phyloP scores from a whole-genome alignment of 1,140 invertebrate species.

The Drosophila arizonae region DNA sequence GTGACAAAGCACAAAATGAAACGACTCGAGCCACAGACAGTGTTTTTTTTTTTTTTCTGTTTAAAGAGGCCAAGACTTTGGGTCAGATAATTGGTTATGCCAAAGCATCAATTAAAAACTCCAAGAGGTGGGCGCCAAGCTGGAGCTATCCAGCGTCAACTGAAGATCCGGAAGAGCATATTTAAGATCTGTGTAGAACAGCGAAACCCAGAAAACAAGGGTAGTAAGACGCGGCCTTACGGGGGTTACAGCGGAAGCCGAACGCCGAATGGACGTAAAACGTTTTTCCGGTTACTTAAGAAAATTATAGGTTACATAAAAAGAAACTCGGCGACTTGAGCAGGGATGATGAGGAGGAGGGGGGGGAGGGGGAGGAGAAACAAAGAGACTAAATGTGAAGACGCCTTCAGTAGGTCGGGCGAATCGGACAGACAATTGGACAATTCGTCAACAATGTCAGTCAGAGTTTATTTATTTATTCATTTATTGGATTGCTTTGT shows the following conservation, averaged over 20 bases:
- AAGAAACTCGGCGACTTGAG: conserved; percentile 6
- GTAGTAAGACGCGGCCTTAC: background rate
- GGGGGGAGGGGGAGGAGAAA: background rate
- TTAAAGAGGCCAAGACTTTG: background rate
- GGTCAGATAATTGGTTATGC: conserved; percentile 69
- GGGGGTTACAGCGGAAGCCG: conserved; percentile 51
- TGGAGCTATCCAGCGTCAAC: background rate
- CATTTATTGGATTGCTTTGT: conserved; percentile 56
- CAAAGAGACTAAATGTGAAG: conserved; percentile 5
- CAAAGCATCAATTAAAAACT: conserved; percentile 70
- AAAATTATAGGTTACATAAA: conserved; percentile 72
- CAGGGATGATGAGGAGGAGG: too few relatives aligned
- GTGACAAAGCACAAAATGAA: conserved; percentile 61
- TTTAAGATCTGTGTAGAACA: conserved; percentile 10
- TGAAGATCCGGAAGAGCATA: background rate
- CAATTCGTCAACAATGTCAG: conserved; percentile 63
- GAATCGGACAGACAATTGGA: conserved; percentile 14
- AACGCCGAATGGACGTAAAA: conserved; percentile 41
- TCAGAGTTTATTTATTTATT: conserved; percentile 31
- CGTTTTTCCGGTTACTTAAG: conserved; percentile 71
- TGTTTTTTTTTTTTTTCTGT: background rate
- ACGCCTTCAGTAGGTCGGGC: conserved; percentile 1
- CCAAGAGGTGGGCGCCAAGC: conserved; percentile 54
- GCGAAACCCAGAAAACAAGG: conserved; percentile 3
- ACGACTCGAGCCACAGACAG: conserved; percentile 16